Conservation (phyloP, 2,888 invertebrate species). For the Taphrorychus bicolor region DNA sequence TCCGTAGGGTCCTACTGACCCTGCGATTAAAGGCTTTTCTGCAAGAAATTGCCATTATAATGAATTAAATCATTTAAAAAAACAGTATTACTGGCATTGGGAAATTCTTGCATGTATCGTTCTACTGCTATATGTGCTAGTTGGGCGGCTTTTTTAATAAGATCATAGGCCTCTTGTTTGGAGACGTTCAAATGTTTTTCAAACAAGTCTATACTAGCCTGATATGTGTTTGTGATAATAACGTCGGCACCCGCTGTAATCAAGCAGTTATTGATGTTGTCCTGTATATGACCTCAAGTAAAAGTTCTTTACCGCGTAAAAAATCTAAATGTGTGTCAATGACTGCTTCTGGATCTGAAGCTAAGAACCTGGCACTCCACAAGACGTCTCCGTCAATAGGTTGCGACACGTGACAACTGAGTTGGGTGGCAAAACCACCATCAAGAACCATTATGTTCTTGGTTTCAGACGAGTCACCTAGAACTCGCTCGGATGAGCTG, state of each 20-base stretch:
- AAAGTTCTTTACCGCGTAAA: conserved; percentile 66
- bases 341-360: conserved; percentile 80
- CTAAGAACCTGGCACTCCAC: conserved; percentile 86
- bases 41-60: conserved; percentile 9
- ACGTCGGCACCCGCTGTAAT: conserved; percentile 82
- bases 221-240: conserved; percentile 89
- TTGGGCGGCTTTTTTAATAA: conserved; percentile 77
- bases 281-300: neutral
- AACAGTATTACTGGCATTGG: conserved; percentile 47
- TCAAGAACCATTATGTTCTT: conserved; percentile 61
- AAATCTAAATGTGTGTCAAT: conserved; percentile 83
- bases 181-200: conserved; percentile 74
- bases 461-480: neutral
- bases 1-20: conserved; percentile 93
- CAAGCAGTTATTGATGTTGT: neutral
- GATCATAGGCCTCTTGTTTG: conserved; percentile 70
- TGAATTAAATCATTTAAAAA: conserved; percentile 3
- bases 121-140: conserved; percentile 77
- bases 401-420: conserved; percentile 76
- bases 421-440: conserved; percentile 84
- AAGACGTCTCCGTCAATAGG: conserved; percentile 85
- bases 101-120: conserved; percentile 63
- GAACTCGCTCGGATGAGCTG: conserved; percentile 45
- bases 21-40: conserved; percentile 74
- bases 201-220: conserved; percentile 82